Evolutionary conservation across 2,888 invertebrate genomes (phyloP).

Genomic region (Philereme vetulata): DNA sequence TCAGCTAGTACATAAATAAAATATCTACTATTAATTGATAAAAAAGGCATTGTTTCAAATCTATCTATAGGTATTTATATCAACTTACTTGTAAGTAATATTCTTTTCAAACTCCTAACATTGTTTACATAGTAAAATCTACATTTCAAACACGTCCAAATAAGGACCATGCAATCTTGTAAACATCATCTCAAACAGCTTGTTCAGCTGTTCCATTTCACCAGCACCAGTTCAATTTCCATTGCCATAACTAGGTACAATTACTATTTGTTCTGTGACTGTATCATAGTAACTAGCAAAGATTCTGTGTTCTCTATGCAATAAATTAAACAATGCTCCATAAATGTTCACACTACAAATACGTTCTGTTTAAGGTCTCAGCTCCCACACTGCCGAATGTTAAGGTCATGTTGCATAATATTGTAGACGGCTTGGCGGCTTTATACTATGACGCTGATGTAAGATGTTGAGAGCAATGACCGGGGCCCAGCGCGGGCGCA

Average conservation of each 20-base stretch:
- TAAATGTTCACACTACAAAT: conserved; percentile 39
- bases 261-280: not conserved
- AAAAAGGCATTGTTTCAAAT: too few species aligned
- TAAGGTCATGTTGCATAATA: conserved; percentile 78
- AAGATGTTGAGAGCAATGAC: conserved; percentile 56
- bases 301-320: conserved; percentile 18
- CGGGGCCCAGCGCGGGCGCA: conserved; percentile 76
- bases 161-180: too few species aligned
- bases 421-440: conserved; percentile 80
- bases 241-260: not conserved
- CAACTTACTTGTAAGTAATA: too few species aligned
- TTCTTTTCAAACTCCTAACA: too few species aligned
- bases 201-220: too few species aligned
- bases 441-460: conserved; percentile 16
- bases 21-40: too few species aligned
- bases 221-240: not conserved
- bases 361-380: conserved; percentile 43
- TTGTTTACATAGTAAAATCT: too few species aligned
- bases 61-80: too few species aligned
- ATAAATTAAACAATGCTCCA: conserved; percentile 32
- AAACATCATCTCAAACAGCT: too few species aligned
- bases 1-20: too few species aligned
- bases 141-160: too few species aligned
- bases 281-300: conserved; percentile 25
- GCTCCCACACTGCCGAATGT: conserved; percentile 62